phyloP scores from a whole-genome alignment of 92 coral and sea anemone genomes.

The Meandrina meandrites region DNA sequence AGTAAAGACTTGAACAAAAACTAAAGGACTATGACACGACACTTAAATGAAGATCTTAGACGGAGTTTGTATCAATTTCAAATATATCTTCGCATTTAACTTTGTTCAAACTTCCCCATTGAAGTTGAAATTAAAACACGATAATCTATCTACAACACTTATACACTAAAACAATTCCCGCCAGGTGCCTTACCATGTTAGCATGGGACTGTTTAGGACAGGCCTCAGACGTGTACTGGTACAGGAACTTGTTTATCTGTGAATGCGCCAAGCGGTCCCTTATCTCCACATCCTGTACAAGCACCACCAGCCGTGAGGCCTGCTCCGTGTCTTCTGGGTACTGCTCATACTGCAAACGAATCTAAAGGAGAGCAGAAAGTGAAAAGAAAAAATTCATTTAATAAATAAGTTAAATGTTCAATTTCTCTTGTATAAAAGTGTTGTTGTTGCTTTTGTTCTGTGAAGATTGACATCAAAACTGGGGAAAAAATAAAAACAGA shows the following conservation, averaged over 20 bases:
- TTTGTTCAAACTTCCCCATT: too few species aligned
- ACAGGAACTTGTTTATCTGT: conserved; percentile 93
- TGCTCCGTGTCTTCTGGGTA: conserved; percentile 93
- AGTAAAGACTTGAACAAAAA: neutral
- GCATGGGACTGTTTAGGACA: conserved; percentile 97
- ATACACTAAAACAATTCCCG: neutral
- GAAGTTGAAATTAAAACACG: too few species aligned
- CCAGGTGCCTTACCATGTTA: conserved; percentile 79
- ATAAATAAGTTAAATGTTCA: too few species aligned
- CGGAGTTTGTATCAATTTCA: too few species aligned
- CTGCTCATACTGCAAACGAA: conserved; percentile 94
- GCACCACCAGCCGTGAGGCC: conserved; percentile 86
- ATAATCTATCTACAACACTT: too few species aligned
- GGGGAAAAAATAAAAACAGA: too few species aligned
- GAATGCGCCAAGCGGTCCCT: conserved; percentile 96
- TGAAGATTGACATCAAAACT: too few species aligned
- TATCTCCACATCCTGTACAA: conserved; percentile 94
- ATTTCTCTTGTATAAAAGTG: too few species aligned
- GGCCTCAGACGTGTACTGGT: conserved; percentile 92
- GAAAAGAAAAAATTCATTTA: neutral
- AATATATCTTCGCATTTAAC: too few species aligned
- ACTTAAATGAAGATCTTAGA: too few species aligned
- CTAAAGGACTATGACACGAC: too few species aligned
- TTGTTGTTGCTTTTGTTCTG: too few species aligned
- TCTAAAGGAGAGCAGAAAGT: conserved; percentile 35